Base-by-base conservation (phyloP, 1,140 invertebrate species). In the Camponotus vicinus region DNA sequence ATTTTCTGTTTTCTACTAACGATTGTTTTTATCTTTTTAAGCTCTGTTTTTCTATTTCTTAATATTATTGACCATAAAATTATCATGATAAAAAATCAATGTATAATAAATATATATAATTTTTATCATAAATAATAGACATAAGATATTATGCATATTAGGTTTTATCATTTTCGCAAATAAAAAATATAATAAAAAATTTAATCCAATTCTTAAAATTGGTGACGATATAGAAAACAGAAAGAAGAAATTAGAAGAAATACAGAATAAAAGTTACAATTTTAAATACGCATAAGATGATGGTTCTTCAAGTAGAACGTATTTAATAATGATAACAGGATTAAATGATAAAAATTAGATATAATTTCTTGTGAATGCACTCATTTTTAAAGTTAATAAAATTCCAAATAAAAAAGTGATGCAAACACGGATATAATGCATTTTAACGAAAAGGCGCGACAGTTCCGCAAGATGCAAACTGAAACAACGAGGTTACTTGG, bases 371-470 rank as follows among this genome's bases (percentile, higher is more conserved):
- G n/a, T 61, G 57, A 61, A 75, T 18, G 18, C 21, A 18, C 13
- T 82, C 1, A 37, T 18, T 73, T 61, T 75, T 40, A 34, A 83
- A 83, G 42, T 83, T 73, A 75, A 42, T 27, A 37, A 9, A 21
- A 40, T 13, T 45, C 27, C 27, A 18, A 73, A 55, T 71, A 82
- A 82, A 52, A 18, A 18, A 79, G 63, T 55, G n/a, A 80, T 42
- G 79, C 55, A 83, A 42, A 83, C n/a, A 70, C 78, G 40, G 40
- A 70, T 57, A 59, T 80, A 75, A 83, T 83, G 69, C 40, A 83
- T 71, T 83, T 63, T 83, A 83, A 83, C 40, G 7, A 75, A 83
- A 83, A 75, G 55, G 63, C 69, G 21, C 67, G 55, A 73, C 79
- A 82, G 42, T 75, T 27, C 61, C 42, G 15, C 27, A 1, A 75